These are phyloP conservation scores for Tretioscincus oriximinensis DNA, from an alignment of 2,113 vertebrate species.

Conservation along the genomic window DNA sequence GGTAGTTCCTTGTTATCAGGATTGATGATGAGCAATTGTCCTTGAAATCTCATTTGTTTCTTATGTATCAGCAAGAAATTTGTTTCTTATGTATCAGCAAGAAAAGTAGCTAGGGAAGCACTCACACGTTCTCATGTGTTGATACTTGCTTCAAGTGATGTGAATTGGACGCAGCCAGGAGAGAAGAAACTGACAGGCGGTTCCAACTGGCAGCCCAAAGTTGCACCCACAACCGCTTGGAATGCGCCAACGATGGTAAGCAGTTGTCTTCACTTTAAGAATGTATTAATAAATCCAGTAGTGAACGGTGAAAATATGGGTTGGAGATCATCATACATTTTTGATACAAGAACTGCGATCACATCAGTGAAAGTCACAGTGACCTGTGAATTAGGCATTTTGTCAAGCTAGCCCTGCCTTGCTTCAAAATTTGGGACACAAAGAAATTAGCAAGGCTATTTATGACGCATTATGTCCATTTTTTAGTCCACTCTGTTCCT, in stretches of 20 bases:
- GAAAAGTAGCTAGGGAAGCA: background rate
- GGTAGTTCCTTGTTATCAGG: background rate
- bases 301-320: background rate
- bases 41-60: accelerated
- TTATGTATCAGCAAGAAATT: background rate
- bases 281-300: background rate
- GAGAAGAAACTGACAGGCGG: constrained; percentile 95
- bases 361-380: background rate
- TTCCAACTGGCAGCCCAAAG: constrained; percentile 94
- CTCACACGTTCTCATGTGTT: constrained; percentile 37
- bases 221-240: constrained; percentile 93
- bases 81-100: background rate
- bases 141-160: constrained; percentile 80
- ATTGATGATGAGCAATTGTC: background rate
- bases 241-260: constrained; percentile 93
- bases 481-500: background rate
- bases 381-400: background rate
- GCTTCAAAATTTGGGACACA: background rate
- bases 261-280: constrained; percentile 19
- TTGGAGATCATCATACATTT: background rate
- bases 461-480: background rate
- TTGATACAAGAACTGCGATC: background rate
- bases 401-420: background rate
- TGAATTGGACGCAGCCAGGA: constrained; percentile 95
- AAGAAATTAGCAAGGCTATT: background rate